These are phyloP conservation scores for Euthynnus affinis DNA, from an alignment of 2,797 vertebrate genomes.

Conservation along the genomic window DNA sequence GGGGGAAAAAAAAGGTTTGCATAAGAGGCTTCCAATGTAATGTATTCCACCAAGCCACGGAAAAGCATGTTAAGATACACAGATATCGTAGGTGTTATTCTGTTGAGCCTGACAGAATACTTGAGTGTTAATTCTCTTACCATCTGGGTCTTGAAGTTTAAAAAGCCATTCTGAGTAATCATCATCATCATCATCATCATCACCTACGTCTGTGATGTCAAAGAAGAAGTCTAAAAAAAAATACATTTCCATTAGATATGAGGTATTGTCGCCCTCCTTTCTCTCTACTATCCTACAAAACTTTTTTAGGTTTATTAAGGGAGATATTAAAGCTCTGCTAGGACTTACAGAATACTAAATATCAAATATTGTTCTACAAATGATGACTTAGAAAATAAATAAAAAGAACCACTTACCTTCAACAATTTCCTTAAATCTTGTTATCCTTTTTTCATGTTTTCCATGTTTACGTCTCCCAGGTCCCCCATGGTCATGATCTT, in stretches of 20 bases:
- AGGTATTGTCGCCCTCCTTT: not conserved
- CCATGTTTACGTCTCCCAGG: fast-evolving
- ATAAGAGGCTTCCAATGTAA: not conserved
- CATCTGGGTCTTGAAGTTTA: slow-evolving; percentile 71
- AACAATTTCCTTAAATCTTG: slow-evolving; percentile 36
- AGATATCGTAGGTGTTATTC: not conserved
- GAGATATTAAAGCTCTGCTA: not conserved
- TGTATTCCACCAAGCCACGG: not conserved
- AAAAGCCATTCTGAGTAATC: slow-evolving; percentile 78
- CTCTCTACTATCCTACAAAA: not conserved
- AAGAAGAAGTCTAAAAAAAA: slow-evolving; percentile 69
- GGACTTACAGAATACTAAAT: not conserved
- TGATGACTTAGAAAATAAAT: not conserved
- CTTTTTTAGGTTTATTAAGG: not conserved
- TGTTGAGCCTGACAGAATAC: not conserved
- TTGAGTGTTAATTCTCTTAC: slow-evolving; percentile 55
- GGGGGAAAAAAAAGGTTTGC: not conserved
- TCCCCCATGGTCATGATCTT: not conserved
- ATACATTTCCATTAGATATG: slow-evolving; percentile 16
- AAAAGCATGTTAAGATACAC: not conserved
- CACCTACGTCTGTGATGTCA: not conserved
- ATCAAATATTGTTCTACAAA: not conserved
- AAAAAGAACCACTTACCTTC: slow-evolving; percentile 46
- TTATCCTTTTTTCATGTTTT: not conserved
- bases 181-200: slow-evolving; percentile 72